These are phyloP conservation scores for Neuroterus valhalla DNA, from an alignment of 1,140 invertebrate genomes.

Conservation along the genomic window DNA sequence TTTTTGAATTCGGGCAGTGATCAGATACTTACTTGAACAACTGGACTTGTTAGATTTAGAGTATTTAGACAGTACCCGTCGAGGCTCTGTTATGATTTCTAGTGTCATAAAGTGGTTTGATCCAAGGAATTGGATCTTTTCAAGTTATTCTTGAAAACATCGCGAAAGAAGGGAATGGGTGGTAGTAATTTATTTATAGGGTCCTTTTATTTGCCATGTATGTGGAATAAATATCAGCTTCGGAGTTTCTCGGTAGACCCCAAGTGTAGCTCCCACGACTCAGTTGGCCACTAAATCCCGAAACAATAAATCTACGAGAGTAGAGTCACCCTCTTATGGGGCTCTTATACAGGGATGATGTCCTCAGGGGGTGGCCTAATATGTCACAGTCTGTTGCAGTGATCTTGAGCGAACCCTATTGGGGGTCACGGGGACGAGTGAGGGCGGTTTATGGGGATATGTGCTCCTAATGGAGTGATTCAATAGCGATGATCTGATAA, in stretches of 20 bases:
- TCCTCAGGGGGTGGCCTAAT: slow-evolving; percentile 70
- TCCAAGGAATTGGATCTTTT: neutral
- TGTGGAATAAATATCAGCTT: slow-evolving; percentile 46
- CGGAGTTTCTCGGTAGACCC: slow-evolving; percentile 39
- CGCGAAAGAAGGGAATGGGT: slow-evolving; percentile 37
- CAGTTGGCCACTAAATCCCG: slow-evolving; percentile 68
- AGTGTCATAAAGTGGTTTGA: neutral
- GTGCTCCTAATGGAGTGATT: slow-evolving; percentile 72
- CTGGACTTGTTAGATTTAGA: too few species aligned
- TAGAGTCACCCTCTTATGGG: slow-evolving; percentile 63
- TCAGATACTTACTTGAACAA: too few species aligned
- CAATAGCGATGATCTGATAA: slow-evolving; percentile 73
- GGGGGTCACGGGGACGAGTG: slow-evolving; percentile 38
- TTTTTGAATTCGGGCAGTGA: slow-evolving; percentile 5
- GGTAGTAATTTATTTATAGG: slow-evolving; percentile 67
- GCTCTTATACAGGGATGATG: slow-evolving; percentile 67
- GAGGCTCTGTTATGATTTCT: too few species aligned
- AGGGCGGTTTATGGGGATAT: slow-evolving; percentile 52
- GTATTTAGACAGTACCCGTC: too few species aligned
- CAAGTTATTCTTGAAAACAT: slow-evolving; percentile 40
- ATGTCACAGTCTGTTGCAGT: slow-evolving; percentile 75
- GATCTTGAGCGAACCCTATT: slow-evolving; percentile 52
- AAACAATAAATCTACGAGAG: slow-evolving; percentile 71
- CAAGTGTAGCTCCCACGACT: slow-evolving; percentile 57
- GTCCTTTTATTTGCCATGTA: slow-evolving; percentile 45